Conservation (phyloP, 2,797 vertebrate genomes). For the Prunella strophiata region DNA sequence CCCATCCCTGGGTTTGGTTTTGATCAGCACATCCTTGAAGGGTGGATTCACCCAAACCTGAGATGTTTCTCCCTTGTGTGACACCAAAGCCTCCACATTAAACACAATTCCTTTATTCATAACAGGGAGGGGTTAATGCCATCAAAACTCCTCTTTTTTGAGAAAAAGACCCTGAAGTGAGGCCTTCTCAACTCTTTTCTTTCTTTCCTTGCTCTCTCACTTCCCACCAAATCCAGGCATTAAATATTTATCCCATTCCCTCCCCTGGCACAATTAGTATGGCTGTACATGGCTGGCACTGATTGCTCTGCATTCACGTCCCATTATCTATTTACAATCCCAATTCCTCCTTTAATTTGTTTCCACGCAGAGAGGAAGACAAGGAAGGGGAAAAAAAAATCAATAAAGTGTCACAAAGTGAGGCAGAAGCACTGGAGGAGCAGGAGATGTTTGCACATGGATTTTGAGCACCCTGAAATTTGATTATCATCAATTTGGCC, state of each 20-base stretch:
- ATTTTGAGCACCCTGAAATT: background rate
- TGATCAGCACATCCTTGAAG: no score
- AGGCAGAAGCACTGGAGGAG: background rate
- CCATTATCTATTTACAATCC: constrained; percentile 63
- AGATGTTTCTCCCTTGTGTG: background rate
- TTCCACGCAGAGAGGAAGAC: background rate
- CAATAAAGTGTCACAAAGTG: background rate
- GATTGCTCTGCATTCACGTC: constrained; percentile 48
- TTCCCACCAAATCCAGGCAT: background rate
- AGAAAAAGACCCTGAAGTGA: background rate
- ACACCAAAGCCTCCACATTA: background rate
- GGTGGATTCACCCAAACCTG: background rate
- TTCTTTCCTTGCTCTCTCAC: background rate
- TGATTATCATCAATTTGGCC: background rate
- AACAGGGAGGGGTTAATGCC: background rate
- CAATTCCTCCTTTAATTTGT: constrained; percentile 37
- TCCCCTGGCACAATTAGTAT: constrained; percentile 52
- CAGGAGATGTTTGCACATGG: background rate
- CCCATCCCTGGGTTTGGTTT: accelerated
- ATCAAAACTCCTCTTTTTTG: background rate
- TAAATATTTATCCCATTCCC: constrained; percentile 39
- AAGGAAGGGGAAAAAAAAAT: background rate
- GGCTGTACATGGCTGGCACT: background rate
- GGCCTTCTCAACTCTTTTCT: background rate
- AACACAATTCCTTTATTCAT: background rate